Percentiles rank a stretch among this genome's conserved stretches.
These are phyloP conservation scores for Diabrotica undecimpunctata DNA, from an alignment of 1,140 invertebrate species.

Conservation along the genomic window DNA sequence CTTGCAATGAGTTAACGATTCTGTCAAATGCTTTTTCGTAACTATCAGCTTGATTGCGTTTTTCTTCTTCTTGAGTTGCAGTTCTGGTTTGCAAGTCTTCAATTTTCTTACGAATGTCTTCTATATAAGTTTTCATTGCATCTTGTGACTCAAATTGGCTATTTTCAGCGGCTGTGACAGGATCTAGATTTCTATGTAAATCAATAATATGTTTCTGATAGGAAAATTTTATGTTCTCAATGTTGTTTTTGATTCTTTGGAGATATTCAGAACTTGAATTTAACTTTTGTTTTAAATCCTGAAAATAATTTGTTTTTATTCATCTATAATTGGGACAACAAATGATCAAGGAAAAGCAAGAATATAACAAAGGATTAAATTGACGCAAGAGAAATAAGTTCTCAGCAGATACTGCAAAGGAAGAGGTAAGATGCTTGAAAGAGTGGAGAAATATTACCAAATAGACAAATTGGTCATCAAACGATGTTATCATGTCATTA, in stretches of 20 bases:
- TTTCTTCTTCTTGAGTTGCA: conserved; percentile 22
- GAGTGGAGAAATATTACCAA: too few relatives aligned
- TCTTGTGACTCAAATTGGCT: conserved; percentile 24
- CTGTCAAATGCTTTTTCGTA: conserved; percentile 34
- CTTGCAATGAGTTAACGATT: conserved; percentile 27
- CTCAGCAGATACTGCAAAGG: too few relatives aligned
- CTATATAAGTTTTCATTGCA: conserved; percentile 39
- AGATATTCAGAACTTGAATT: conserved; percentile 36
- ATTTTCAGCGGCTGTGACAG: conserved; percentile 10
- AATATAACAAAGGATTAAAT: too few relatives aligned
- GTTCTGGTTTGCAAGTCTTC: conserved; percentile 30
- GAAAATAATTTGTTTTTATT: not conserved
- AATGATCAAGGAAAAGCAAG: too few relatives aligned
- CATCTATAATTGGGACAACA: too few relatives aligned
- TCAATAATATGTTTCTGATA: conserved; percentile 35
- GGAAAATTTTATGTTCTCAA: conserved; percentile 41
- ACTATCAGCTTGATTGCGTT: conserved; percentile 26
- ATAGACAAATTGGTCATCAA: too few relatives aligned
- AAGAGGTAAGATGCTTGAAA: too few relatives aligned
- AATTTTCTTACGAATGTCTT: conserved; percentile 37
- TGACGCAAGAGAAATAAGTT: too few relatives aligned
- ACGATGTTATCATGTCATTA: too few relatives aligned
- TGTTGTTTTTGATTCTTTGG: conserved; percentile 38
- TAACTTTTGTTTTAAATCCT: conserved; percentile 27
- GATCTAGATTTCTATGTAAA: conserved; percentile 25